Conservation (phyloP, 2,797 vertebrate genomes). For the Artibeus jamaicensis region DNA sequence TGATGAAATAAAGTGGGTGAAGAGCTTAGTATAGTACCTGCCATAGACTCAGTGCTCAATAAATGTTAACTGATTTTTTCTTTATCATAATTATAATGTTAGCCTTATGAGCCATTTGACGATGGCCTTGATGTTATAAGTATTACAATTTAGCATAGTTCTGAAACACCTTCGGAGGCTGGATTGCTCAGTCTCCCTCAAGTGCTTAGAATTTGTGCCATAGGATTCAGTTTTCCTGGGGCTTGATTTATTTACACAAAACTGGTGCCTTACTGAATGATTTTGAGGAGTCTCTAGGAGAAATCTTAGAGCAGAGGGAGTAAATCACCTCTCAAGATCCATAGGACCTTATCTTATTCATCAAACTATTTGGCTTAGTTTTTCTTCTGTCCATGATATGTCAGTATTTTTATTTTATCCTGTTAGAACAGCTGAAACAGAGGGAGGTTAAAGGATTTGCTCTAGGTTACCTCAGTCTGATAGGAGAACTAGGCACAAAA, state of each 20-base stretch:
- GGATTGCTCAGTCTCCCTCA: neutral
- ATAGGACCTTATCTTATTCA: constrained; percentile 1
- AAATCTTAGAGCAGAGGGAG: neutral
- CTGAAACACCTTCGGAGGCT: neutral
- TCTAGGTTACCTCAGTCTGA: neutral
- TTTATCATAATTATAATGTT: neutral
- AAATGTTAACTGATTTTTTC: neutral
- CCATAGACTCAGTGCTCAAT: neutral
- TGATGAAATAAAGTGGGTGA: neutral
- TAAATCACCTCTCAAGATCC: neutral
- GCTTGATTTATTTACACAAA: constrained; percentile 27
- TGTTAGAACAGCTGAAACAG: neutral
- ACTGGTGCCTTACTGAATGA: neutral
- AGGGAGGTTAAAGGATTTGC: constrained; percentile 14
- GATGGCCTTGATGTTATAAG: neutral
- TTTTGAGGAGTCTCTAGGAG: neutral
- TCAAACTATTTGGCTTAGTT: constrained; percentile 18
- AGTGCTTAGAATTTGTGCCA: neutral
- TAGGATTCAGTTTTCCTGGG: neutral
- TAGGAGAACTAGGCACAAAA: constrained; percentile 17
- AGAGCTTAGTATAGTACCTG: neutral
- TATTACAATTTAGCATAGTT: neutral
- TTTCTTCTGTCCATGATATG: neutral
- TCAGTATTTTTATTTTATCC: constrained; percentile 22
- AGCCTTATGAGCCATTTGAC: neutral